Evolutionary conservation across 2,113 vertebrate genomes (phyloP), one percentile per base, ranked within the genome.

Genomic region (Ictalurus punctatus): DNA sequence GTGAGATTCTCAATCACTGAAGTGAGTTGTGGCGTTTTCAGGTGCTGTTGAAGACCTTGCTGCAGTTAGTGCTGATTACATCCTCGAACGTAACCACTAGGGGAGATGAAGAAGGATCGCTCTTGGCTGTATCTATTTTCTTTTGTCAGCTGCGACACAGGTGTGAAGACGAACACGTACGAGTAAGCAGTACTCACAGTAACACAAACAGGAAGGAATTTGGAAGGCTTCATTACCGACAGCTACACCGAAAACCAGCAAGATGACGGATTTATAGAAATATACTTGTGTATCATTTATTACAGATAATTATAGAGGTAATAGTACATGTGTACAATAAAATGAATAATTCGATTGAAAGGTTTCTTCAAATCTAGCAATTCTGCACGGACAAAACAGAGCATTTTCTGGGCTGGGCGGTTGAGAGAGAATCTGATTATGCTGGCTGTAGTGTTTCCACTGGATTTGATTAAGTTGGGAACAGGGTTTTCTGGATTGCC

Each of bases 401-500:
- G 25, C 23, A 52, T 69, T 86, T 58, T n/a, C 54, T 30, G 56
- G 23, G 56, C 9, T 54, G 58, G 27, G 56, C 7, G 12, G 40
- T 44, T 34, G 6, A 48, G 65, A 74, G 54, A 37, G 63, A 82
- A 58, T 67, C 52, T 83, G 87, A 52, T 84, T 84, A n/a, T 37
- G 30, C 79, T 40, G 79, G 65, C 87, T 85, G 88, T 9, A 88
- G 79, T 88, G 89, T 86, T 84, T 86, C 19, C 79, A 52, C 61
- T 71, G 84, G 54, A 73, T 88, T 93, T 94, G 91, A 94, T 95
- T 92, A 95, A 95, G 93, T 92, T 92, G 87, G 83, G 71, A 91
- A 76, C 87, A 91, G 89, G 92, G 92, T 93, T 94, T 94, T 92
- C 54, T 63, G 89, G 84, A 88, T 90, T 91, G 92, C 83, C 54